These are phyloP conservation scores for Novumbra hubbsi DNA, from an alignment of 2,797 vertebrate genomes.

Conservation along the genomic window DNA sequence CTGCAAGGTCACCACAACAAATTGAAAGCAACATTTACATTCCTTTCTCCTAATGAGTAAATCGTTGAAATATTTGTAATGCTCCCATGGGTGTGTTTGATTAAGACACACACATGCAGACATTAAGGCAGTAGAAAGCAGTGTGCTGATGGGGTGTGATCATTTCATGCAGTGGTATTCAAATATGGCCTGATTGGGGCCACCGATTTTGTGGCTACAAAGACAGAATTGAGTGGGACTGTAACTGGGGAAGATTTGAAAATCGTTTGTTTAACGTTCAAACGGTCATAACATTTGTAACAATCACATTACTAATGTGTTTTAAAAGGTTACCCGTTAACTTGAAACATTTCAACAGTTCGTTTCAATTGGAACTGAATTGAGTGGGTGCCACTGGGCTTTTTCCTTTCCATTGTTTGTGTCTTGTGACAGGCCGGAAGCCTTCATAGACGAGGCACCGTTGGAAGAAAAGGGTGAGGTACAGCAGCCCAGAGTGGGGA, in stretches of 20 bases:
- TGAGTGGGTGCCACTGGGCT: neutral
- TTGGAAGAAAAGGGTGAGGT: conserved; percentile 40
- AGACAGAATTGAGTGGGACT: too few relatives aligned
- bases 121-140: neutral
- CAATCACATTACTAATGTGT: too few relatives aligned
- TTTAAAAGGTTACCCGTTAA: neutral
- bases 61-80: neutral
- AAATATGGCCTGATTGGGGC: too few relatives aligned
- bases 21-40: neutral
- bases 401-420: neutral
- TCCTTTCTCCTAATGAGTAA: neutral
- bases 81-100: neutral
- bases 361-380: neutral
- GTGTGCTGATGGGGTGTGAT: too few relatives aligned
- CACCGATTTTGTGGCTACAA: too few relatives aligned
- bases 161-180: too few relatives aligned
- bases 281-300: too few relatives aligned
- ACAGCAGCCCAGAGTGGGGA: conserved; percentile 27
- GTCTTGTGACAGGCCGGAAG: conserved; percentile 74
- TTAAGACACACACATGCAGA: neutral
- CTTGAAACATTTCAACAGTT: neutral
- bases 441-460: conserved; percentile 56
- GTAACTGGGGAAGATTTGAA: too few relatives aligned
- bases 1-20: neutral
- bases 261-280: too few relatives aligned